Evolutionary conservation across 1,140 invertebrate species (phyloP), one percentile per base, ranked within the genome.

Genomic region (Gonioctena quinquepunctata): DNA sequence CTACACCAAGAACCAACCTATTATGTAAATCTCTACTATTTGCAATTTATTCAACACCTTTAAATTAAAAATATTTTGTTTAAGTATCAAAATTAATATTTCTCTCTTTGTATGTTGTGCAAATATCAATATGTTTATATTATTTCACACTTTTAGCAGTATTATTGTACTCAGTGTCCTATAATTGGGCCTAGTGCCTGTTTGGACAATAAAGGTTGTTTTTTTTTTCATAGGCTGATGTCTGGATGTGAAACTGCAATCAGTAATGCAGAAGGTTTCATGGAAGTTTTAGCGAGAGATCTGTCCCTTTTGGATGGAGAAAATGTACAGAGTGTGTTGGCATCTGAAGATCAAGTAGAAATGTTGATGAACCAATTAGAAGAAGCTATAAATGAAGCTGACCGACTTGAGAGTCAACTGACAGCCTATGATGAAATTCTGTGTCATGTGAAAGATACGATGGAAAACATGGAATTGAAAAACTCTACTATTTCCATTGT

Each of bases 391-490:
- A 85, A 84, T 48, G 92, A 95, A 86, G 91, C 93, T 25, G 90
- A 92, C 74, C 86, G 87, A 69, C 89, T 95, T 16, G 94, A 96
- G 85, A 84, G 83, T 19, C 88, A 91, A 67, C 81, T 95, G 49
- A 89, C 92, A 77, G 84, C 84, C 42, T 95, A 95, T 81, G 92
- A 95, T 82, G 91, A 94, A 76, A 90, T 93, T 23, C 83, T 95
- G 18, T 89, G 91, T 68, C 90, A 93, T 81, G 92, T 95, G 3
- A 87, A 92, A 73, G 92, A 94, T 81, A 93, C 92, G 11, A 94
- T 96, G 87, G 90, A 93, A 72, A 92, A 94, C 77, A 96, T 97
- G 85, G 95, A 95, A 73, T 93, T 96, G 76, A 97, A 97, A 82
- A 97, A 96, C 87, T 89, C 91, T 3, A 89, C 94, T 74, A 94